Percentiles rank a stretch among this genome's conserved stretches.
These are phyloP conservation scores for Chromis chromis DNA, from an alignment of 2,797 vertebrate species.

Conservation along the genomic window DNA sequence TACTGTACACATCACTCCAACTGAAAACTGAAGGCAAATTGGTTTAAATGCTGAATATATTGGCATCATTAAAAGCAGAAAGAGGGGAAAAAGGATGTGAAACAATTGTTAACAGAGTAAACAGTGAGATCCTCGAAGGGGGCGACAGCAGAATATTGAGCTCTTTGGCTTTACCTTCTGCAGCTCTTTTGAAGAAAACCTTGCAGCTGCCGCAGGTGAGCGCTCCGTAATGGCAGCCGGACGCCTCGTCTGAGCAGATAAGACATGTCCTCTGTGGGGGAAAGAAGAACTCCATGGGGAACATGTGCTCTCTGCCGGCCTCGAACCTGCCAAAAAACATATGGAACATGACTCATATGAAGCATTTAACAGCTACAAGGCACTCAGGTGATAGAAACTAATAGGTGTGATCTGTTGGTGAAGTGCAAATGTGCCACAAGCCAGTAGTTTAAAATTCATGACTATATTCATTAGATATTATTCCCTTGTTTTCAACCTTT, in stretches of 20 bases:
- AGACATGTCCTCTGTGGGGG: conserved; percentile 96
- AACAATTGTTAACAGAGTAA: too few relatives aligned
- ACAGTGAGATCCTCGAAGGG: too few relatives aligned
- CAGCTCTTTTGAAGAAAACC: conserved; percentile 98
- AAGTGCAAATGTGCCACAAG: too few relatives aligned
- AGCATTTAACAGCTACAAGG: background rate
- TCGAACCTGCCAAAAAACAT: conserved; percentile 86
- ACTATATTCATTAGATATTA: too few relatives aligned
- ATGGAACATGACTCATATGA: conserved; percentile 2
- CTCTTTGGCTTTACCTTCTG: conserved; percentile 88
- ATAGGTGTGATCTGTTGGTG: too few relatives aligned
- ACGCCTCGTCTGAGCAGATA: conserved; percentile 97
- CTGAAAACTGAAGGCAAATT: background rate
- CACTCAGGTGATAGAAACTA: too few relatives aligned
- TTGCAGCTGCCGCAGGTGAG: conserved; percentile 99
- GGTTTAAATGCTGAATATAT: background rate
- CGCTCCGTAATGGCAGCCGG: conserved; percentile 97
- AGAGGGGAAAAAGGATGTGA: background rate
- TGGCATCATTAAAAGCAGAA: conserved; percentile 2
- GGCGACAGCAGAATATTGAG: background rate
- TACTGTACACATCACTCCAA: background rate
- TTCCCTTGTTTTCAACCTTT: background rate
- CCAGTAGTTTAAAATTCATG: too few relatives aligned
- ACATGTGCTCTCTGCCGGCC: conserved; percentile 87
- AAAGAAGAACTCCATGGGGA: conserved; percentile 98